Base-by-base conservation (phyloP, 2,888 invertebrate species). In the Actias luna region DNA sequence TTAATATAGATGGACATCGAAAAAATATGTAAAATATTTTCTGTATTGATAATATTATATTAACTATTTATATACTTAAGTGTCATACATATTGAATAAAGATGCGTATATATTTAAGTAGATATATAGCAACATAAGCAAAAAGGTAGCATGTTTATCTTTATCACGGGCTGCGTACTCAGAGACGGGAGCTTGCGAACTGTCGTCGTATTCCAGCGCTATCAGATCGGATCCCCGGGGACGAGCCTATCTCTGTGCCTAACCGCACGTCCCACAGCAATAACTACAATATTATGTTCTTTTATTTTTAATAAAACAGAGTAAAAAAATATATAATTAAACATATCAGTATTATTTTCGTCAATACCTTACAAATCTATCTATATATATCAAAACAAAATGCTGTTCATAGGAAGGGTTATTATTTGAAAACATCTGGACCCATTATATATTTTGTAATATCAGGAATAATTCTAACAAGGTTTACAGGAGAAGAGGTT, bases 181-280 rank as follows among this genome's bases (percentile, higher is more conserved):
- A 29, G 69, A 72, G 75, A 71, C 70, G 77, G 82, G 75, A 80
- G 84, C 80, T 79, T 77, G 87, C 81, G 79, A 88, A 88, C 85
- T 88, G 89, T 89, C 87, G 86, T 88, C 88, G 81, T 89, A 86
- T 84, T 83, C 83, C 79, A 80, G 76, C 76, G 79, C 71, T 88
- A 89, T 89, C 89, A 69, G 88, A 88, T 88, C 76, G 82, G 76
- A 71, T 72, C 76, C 78, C 76, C 66, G 69, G 79, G 79, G 83
- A 72, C 67, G 68, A 72, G 71, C 66, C 75, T 81, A 84, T 82
- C 83, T 77, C 68, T 62, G 63, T 63, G 71, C 75, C 71, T 72
- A 74, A 74, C 75, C 71, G 69, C 72, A 61, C 42, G 42, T 67
- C 64, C 63, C 64, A 61, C 59, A n/a, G n/a, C 39, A 39, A 62